Evolutionary conservation across 2,888 invertebrate genomes (phyloP), one percentile per base, ranked within the genome.

Genomic region (Cosmia trapezina): DNA sequence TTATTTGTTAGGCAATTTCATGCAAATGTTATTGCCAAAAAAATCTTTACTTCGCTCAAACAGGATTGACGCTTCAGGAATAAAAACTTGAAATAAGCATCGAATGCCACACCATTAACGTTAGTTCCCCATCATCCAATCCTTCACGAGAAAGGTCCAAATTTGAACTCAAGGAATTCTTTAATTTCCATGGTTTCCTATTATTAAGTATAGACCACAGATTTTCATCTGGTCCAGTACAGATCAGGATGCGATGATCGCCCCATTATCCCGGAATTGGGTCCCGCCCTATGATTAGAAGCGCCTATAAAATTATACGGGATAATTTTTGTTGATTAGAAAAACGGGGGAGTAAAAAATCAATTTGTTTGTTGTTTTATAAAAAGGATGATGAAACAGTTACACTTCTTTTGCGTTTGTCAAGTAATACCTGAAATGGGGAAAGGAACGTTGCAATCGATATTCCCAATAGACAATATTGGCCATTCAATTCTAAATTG

Each of bases 221-320:
- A 84, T 79, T 78, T 80, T 77, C 75, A 76, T 83, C 63, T 64
- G 53, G 45, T 76, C 73, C 78, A 22, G 65, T 85, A 76, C 41
- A 60, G 78, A 80, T 79, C 75, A 76, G 78, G 78, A 82, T 75
- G 51, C 66, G 62, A 74, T 82, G 76, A 80, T 71, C 73, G 77
- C 45, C 76, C 76, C 78, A 85, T 86, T 85, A 84, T 62, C 70
- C 53, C 62, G 68, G 84, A 83, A 83, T 74, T 78, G 85, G 66
- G 72, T 68, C 78, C 84, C 86, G 85, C 89, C 88, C 86, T 82
- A 73, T 86, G 74, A 84, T 89, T 84, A 81, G 78, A 61, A 73
- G 71, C 73, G 65, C 81, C 83, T 77, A 81, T 80, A 69, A 78
- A 80, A 85, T 80, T 77, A 79, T 70, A 83, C 37, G 62, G 65